phyloP scores from a whole-genome alignment of 2,888 invertebrate species.

The Scelioninae gen. 2 region DNA sequence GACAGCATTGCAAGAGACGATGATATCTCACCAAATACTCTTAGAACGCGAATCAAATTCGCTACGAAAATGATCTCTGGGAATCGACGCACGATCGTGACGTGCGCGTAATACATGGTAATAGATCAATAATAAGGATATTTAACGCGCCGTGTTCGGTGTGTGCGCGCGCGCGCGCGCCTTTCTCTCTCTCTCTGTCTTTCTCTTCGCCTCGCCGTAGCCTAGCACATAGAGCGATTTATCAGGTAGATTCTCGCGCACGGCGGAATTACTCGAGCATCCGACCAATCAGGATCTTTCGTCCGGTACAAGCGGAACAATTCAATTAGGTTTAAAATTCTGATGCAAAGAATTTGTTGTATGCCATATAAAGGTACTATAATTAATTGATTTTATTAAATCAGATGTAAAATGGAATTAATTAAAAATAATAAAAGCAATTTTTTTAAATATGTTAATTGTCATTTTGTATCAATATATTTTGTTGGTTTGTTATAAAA shows the following conservation, averaged over 20 bases:
- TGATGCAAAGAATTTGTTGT: too few species aligned
- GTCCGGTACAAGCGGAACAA: slow-evolving; percentile 2
- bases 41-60: slow-evolving; percentile 37
- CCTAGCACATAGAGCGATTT: slow-evolving; percentile 41
- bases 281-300: slow-evolving; percentile 19
- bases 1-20: slow-evolving; percentile 14
- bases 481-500: too few species aligned
- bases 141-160: slow-evolving; percentile 69
- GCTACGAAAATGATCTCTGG: slow-evolving; percentile 27
- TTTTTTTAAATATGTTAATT: too few species aligned
- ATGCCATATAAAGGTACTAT: too few species aligned
- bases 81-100: slow-evolving; percentile 47
- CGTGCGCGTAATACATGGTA: slow-evolving; percentile 60
- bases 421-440: too few species aligned
- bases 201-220: slow-evolving; percentile 39
- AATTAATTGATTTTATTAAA: too few species aligned
- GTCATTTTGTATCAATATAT: too few species aligned
- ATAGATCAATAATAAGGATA: slow-evolving; percentile 75
- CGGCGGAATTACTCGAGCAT: neutral
- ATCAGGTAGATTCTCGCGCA: slow-evolving; percentile 48
- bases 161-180: slow-evolving; percentile 61
- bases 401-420: too few species aligned
- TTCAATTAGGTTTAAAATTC: too few species aligned
- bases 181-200: slow-evolving; percentile 38
- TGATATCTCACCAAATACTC: slow-evolving; percentile 21